These are phyloP conservation scores for Tromatobia lineatoria DNA, from an alignment of 2,888 invertebrate genomes.

Conservation along the genomic window DNA sequence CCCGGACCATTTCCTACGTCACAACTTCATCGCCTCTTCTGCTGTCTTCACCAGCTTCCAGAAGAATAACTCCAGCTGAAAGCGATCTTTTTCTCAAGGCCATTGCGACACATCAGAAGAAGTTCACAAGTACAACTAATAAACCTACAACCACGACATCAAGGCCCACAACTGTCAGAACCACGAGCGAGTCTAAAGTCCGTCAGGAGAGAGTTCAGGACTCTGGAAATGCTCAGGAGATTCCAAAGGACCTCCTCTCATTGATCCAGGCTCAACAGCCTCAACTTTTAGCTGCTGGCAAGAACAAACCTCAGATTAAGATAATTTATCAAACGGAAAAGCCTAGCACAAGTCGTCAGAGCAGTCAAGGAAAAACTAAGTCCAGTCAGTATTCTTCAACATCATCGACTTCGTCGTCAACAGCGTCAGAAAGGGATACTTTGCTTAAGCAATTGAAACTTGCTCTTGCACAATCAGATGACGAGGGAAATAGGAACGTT, in stretches of 20 bases:
- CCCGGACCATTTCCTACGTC: slow-evolving; percentile 82
- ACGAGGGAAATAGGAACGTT: slow-evolving; percentile 89
- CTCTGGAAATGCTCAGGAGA: slow-evolving; percentile 54
- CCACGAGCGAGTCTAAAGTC: slow-evolving; percentile 63
- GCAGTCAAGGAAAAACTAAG: slow-evolving; percentile 35
- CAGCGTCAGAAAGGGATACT: slow-evolving; percentile 88
- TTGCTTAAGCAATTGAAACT: slow-evolving; percentile 91
- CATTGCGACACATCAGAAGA: slow-evolving; percentile 83
- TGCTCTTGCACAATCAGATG: slow-evolving; percentile 90
- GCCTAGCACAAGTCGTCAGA: slow-evolving; percentile 66
- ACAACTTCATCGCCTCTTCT: slow-evolving; percentile 76
- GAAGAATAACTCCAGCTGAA: slow-evolving; percentile 82
- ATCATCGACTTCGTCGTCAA: slow-evolving; percentile 26
- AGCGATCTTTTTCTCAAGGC: slow-evolving; percentile 83
- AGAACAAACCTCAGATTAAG: slow-evolving; percentile 84
- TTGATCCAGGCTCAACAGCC: slow-evolving; percentile 77
- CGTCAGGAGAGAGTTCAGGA: slow-evolving; percentile 73
- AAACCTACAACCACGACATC: slow-evolving; percentile 61
- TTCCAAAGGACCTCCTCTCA: slow-evolving; percentile 77
- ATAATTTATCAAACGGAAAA: slow-evolving; percentile 86
- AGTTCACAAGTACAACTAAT: slow-evolving; percentile 76
- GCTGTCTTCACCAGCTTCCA: slow-evolving; percentile 79
- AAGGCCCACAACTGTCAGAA: slow-evolving; percentile 46
- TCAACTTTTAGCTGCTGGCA: slow-evolving; percentile 73
- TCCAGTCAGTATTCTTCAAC: slow-evolving; percentile 72